Base-by-base conservation (phyloP, 2,797 vertebrate species). In the Xenopus petersii region DNA sequence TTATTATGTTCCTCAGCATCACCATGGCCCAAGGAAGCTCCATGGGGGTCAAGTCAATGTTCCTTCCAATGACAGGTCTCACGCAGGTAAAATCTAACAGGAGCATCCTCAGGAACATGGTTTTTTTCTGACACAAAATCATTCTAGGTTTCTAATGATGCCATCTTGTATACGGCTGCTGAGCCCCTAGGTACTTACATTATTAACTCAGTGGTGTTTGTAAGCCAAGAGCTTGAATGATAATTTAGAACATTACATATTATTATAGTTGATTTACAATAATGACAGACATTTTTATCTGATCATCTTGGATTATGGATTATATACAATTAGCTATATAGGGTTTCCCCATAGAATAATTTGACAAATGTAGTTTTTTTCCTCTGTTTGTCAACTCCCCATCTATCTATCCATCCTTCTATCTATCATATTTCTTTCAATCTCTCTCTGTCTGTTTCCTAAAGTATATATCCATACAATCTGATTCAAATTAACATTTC, bases 91-190 rank as follows among this genome's bases (percentile, higher is more conserved):
- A 36, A 65, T 36, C 12, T 56, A 59, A 69, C 58, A 13, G 71
- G 49, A 49, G 61, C 66, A 56, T 74, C 71, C 68, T 49, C 51
- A 69, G 54, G 42, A 74, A 78, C 26, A 63, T 60, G 73, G 63
- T 65, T 74, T 65, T 66, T 78, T 60, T 42, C 36, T 42, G 36
- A 42, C 76, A 48, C 73, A 5, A 73, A 78, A 74, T 73, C 71
- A 60, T 69, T 78, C 36, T 6, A 74, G 63, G 58, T 70, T 51
- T 59, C 67, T 64, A 65, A 64, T 47, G 48, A 51, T 49, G 68
- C 61, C 71, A 69, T 78, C 69, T 42, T 42, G 6, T 78, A 73
- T 62, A 42, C 66, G 69, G 60, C 66, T 51, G 58, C 66, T 42
- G 15, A 74, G 61, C 36, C 36, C 36, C 36, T 42, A 42, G 36